Percentiles rank a stretch among this genome's conserved stretches.
Conservation (phyloP, 2,113 vertebrate genomes). For the Misgurnus mizolepis region DNA sequence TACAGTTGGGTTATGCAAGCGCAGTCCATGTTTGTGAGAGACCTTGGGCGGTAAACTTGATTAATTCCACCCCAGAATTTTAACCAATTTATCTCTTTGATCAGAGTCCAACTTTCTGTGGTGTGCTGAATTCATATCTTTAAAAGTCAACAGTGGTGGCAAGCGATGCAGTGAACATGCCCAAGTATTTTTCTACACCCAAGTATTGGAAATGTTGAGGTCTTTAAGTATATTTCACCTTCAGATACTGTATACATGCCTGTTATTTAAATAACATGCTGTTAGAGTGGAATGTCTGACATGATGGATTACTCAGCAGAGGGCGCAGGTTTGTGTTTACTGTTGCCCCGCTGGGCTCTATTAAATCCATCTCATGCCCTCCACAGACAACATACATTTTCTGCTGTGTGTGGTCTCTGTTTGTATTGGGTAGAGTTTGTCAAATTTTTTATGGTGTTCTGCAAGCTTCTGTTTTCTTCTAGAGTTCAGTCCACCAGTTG, state of each 20-base stretch:
- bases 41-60: constrained; percentile 50
- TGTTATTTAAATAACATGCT: constrained; percentile 42
- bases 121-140: constrained; percentile 53
- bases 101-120: constrained; percentile 57
- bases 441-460: not conserved
- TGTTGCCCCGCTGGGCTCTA: constrained; percentile 59
- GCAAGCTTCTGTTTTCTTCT: not conserved
- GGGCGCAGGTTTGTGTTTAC: constrained; percentile 64
- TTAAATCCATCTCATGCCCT: constrained; percentile 69
- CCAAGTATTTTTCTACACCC: not conserved
- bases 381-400: constrained; percentile 52
- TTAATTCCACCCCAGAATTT: constrained; percentile 67
- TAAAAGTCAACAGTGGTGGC: constrained; percentile 43
- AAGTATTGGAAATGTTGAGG: not conserved
- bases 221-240: not conserved
- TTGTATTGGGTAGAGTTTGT: constrained; percentile 36
- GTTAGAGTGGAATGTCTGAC: constrained; percentile 66
- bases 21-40: constrained; percentile 6
- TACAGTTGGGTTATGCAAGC: constrained; percentile 51
- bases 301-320: constrained; percentile 60
- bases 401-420: constrained; percentile 68
- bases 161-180: constrained; percentile 13
- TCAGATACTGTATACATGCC: not conserved
- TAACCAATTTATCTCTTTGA: constrained; percentile 68
- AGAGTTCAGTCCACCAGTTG: not conserved